Evolutionary conservation across 2,888 invertebrate genomes (phyloP).

Genomic region (Latrodectus elegans): DNA sequence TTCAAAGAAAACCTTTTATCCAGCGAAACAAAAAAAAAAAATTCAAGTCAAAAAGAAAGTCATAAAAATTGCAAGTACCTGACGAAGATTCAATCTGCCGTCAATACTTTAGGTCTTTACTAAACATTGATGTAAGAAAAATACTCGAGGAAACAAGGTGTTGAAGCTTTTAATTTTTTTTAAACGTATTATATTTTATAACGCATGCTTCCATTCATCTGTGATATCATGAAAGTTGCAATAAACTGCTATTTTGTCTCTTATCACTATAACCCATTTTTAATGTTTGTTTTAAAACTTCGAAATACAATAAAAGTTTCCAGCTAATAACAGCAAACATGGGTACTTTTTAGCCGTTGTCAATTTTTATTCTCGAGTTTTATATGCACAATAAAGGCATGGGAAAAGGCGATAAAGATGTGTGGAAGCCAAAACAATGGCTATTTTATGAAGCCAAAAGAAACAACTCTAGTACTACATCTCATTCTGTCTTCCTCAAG

Average conservation of each 20-base stretch:
- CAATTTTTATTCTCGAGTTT: conserved; percentile 39
- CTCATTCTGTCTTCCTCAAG: neutral
- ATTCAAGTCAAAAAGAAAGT: conserved; percentile 9
- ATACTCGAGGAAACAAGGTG: neutral
- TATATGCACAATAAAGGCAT: conserved; percentile 57
- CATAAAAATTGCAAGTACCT: conserved; percentile 49
- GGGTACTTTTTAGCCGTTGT: conserved; percentile 8
- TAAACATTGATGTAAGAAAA: conserved; percentile 16
- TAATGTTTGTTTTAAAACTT: conserved; percentile 58
- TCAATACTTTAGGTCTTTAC: conserved; percentile 9
- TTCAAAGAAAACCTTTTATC: conserved; percentile 21
- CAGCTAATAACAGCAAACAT: neutral
- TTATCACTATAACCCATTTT: conserved; percentile 59
- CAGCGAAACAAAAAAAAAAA: conserved; percentile 23
- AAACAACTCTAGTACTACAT: conserved; percentile 39
- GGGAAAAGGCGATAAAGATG: conserved; percentile 31
- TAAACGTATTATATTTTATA: conserved; percentile 57
- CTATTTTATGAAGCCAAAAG: conserved; percentile 59
- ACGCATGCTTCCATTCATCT: conserved; percentile 51
- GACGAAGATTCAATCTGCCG: conserved; percentile 54
- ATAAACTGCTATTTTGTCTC: conserved; percentile 40
- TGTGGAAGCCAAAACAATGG: conserved; percentile 35
- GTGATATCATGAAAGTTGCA: conserved; percentile 35
- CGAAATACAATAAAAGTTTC: conserved; percentile 30
- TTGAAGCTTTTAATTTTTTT: conserved; percentile 41